phyloP scores from a whole-genome alignment of 1,140 invertebrate genomes.

The Bombus superbus region DNA sequence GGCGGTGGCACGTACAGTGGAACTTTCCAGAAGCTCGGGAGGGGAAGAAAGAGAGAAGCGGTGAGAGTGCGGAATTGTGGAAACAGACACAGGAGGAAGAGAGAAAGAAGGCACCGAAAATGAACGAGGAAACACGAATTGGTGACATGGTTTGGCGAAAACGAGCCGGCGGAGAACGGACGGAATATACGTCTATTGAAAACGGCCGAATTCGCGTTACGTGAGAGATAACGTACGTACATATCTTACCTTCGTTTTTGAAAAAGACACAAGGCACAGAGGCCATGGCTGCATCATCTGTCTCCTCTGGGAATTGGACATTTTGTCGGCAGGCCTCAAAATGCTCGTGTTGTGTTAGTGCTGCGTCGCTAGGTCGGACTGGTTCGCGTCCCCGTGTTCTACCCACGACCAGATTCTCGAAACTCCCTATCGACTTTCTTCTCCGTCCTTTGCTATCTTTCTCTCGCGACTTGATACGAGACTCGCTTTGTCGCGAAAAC shows the following conservation, averaged over 20 bases:
- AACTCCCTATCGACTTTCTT: neutral
- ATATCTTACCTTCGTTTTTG: constrained; percentile 77
- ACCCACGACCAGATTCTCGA: neutral
- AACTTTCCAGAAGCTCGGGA: constrained; percentile 75
- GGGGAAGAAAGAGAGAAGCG: constrained; percentile 43
- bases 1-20: constrained; percentile 59
- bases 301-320: constrained; percentile 74
- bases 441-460: neutral
- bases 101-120: neutral
- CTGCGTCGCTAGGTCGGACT: neutral
- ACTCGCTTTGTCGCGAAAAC: neutral
- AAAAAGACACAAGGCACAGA: constrained; percentile 74
- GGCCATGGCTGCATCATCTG: constrained; percentile 82
- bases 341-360: neutral
- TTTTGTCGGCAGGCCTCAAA: constrained; percentile 38
- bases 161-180: constrained; percentile 29
- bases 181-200: constrained; percentile 13
- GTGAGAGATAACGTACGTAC: constrained; percentile 26
- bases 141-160: constrained; percentile 28
- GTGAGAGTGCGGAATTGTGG: constrained; percentile 22
- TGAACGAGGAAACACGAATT: constrained; percentile 10
- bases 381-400: neutral
- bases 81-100: constrained; percentile 1
- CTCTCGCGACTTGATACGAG: neutral
- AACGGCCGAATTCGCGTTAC: constrained; percentile 28